phyloP scores from a whole-genome alignment of 2,113 vertebrate genomes.

The Ictalurus punctatus region DNA sequence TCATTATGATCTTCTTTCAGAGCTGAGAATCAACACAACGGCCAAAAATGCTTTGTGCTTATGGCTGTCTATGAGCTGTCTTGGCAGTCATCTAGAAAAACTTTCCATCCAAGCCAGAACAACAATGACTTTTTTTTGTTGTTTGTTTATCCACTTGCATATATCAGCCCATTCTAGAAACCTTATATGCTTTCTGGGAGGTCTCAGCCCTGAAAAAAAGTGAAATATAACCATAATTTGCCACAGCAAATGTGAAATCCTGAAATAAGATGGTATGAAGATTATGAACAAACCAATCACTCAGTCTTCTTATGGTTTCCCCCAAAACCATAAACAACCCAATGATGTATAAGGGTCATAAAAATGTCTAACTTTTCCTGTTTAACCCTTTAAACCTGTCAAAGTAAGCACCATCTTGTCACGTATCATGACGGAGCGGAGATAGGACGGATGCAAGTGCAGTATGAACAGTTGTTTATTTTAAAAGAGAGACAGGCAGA shows the following conservation, averaged over 20 bases:
- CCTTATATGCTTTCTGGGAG: background rate
- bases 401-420: background rate
- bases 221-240: slow-evolving; percentile 1
- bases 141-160: background rate
- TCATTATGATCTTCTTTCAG: slow-evolving; percentile 21
- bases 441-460: too few relatives aligned
- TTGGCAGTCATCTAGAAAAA: slow-evolving; percentile 18
- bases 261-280: background rate
- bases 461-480: too few relatives aligned
- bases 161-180: background rate
- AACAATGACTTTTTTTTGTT: background rate
- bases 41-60: background rate
- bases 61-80: slow-evolving; percentile 22
- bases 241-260: background rate
- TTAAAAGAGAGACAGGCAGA: too few relatives aligned
- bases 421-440: too few relatives aligned
- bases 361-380: background rate
- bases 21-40: slow-evolving; percentile 9
- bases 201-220: background rate
- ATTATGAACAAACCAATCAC: background rate
- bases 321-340: background rate
- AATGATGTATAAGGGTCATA: background rate
- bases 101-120: background rate
- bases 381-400: background rate
- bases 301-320: background rate